A percentile compares a stretch with the other conserved stretches of the same genome.
phyloP scores from a whole-genome alignment of 2,113 vertebrate species.

The Clarias batrachus region DNA sequence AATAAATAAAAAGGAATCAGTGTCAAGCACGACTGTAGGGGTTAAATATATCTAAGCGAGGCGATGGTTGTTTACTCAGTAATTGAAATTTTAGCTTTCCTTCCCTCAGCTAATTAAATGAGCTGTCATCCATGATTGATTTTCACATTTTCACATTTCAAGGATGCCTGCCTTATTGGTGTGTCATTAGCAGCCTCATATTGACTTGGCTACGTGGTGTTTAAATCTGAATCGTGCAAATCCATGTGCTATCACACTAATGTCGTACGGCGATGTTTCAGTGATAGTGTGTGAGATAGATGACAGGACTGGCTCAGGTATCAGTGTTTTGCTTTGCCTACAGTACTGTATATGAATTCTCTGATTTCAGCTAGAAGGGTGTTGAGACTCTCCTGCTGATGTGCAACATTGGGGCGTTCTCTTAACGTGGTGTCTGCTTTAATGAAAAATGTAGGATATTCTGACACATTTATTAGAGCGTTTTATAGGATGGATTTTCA shows the following conservation, averaged over 20 bases:
- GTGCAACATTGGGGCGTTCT: slow-evolving; percentile 15
- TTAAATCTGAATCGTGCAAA: slow-evolving; percentile 50
- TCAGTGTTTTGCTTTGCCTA: slow-evolving; percentile 15
- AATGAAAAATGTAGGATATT: slow-evolving; percentile 52
- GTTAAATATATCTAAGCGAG: slow-evolving; percentile 59
- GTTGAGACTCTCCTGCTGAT: slow-evolving; percentile 50
- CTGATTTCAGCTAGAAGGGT: slow-evolving; percentile 23
- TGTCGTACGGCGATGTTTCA: slow-evolving; percentile 20
- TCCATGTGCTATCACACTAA: slow-evolving; percentile 44
- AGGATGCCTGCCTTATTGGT: slow-evolving; percentile 64
- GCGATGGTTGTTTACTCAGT: slow-evolving; percentile 62
- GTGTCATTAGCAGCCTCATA: slow-evolving; percentile 57
- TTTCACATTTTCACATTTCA: slow-evolving; percentile 65
- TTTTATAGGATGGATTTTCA: background rate
- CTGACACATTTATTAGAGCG: slow-evolving; percentile 55
- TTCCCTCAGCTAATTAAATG: slow-evolving; percentile 60
- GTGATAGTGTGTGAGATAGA: slow-evolving; percentile 1
- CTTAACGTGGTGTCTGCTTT: slow-evolving; percentile 39
- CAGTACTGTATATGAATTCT: slow-evolving; percentile 14
- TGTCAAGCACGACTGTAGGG: slow-evolving; percentile 54
- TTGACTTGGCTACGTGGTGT: slow-evolving; percentile 51
- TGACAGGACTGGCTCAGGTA: slow-evolving; percentile 33
- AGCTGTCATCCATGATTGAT: slow-evolving; percentile 72
- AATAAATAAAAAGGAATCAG: slow-evolving; percentile 40
- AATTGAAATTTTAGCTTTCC: slow-evolving; percentile 64